A percentile compares a stretch with the other conserved stretches of the same genome.
Evolutionary conservation across 2,113 vertebrate genomes (phyloP).

Genomic region (Hassar affinis): DNA sequence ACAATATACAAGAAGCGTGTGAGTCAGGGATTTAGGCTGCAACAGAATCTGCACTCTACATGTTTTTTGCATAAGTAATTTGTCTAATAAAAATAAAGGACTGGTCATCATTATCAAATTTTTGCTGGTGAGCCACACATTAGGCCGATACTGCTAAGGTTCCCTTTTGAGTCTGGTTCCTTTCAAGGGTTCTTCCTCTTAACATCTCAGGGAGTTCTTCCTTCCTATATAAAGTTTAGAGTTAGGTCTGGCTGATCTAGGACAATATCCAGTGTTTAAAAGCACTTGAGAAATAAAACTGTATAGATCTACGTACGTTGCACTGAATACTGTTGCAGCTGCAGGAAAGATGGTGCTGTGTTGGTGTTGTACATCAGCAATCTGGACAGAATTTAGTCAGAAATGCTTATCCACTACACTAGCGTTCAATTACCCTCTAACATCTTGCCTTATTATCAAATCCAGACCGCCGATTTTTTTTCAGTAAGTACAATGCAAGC

Average conservation of each 20-base stretch:
- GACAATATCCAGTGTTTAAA: too few relatives aligned
- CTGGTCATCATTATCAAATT: background rate
- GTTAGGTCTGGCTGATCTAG: too few relatives aligned
- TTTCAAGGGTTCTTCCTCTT: too few relatives aligned
- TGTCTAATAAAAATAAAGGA: background rate
- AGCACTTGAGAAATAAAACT: too few relatives aligned
- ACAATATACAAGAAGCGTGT: background rate
- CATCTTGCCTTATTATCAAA: background rate
- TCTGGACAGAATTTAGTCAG: background rate
- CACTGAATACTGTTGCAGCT: background rate
- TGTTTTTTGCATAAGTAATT: background rate
- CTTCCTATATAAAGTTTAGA: too few relatives aligned
- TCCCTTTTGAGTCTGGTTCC: too few relatives aligned
- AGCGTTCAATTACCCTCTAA: background rate
- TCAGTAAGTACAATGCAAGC: background rate
- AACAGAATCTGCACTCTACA: background rate
- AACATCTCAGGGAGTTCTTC: too few relatives aligned
- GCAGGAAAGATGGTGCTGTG: background rate
- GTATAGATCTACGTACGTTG: too few relatives aligned
- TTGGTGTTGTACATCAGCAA: background rate
- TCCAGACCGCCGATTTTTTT: too few relatives aligned
- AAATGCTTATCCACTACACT: background rate
- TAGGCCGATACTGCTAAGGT: background rate
- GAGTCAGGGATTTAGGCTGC: background rate
- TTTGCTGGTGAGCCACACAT: background rate